Percentiles rank a stretch among this genome's conserved stretches.
phyloP scores from a whole-genome alignment of 1,140 invertebrate genomes.

The Aradophagus sp. region DNA sequence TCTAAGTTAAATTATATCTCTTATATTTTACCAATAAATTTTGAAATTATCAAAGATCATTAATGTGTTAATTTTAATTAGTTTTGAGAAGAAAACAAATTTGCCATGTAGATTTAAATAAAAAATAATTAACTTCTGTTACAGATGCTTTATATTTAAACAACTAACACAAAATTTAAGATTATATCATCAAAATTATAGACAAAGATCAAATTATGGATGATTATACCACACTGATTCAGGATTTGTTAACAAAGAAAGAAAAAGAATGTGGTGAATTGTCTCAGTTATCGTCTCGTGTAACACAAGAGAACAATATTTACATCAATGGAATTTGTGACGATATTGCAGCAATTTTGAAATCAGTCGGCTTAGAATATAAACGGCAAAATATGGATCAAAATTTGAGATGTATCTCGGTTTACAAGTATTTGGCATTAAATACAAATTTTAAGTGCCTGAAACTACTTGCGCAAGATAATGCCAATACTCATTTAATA shows the following conservation, averaged over 20 bases:
- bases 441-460: slow-evolving; percentile 68
- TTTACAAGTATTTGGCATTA: slow-evolving; percentile 62
- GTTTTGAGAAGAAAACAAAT: too few relatives aligned
- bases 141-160: too few relatives aligned
- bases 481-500: slow-evolving; percentile 60
- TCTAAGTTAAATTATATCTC: too few relatives aligned
- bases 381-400: slow-evolving; percentile 20
- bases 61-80: too few relatives aligned
- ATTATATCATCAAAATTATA: not conserved
- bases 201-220: slow-evolving; percentile 42
- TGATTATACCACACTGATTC: slow-evolving; percentile 60
- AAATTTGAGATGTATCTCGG: slow-evolving; percentile 42
- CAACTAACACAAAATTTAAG: too few relatives aligned
- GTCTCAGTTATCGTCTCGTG: slow-evolving; percentile 57
- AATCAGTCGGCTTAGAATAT: slow-evolving; percentile 23
- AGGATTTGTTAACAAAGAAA: slow-evolving; percentile 60
- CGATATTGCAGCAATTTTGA: slow-evolving; percentile 47
- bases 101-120: too few relatives aligned
- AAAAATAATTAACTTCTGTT: too few relatives aligned
- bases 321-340: slow-evolving; percentile 58
- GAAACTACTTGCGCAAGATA: slow-evolving; percentile 61
- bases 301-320: slow-evolving; percentile 59
- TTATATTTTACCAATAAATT: too few relatives aligned
- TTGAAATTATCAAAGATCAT: too few relatives aligned
- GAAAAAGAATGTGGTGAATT: slow-evolving; percentile 58